phyloP scores from a whole-genome alignment of 2,113 vertebrate species.

The Balaeniceps rex region DNA sequence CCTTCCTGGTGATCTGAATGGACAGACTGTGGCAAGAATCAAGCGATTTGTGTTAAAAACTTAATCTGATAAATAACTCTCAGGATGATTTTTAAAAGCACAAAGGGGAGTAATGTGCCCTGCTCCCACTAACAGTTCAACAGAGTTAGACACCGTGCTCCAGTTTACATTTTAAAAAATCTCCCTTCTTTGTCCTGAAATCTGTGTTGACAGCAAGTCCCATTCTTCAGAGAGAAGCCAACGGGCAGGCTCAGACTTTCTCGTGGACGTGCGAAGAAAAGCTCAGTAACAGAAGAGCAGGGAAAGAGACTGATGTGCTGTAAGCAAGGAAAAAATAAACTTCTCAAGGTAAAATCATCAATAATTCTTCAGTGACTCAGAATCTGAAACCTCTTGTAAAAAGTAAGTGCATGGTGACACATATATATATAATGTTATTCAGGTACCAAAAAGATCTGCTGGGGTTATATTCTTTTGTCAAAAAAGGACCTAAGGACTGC shows the following conservation, averaged over 20 bases:
- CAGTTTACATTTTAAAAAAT: constrained; percentile 7
- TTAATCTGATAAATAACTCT: background rate
- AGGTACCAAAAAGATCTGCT: background rate
- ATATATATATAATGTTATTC: background rate
- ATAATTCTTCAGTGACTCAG: background rate
- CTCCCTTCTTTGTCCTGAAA: constrained; percentile 8
- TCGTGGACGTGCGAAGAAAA: background rate
- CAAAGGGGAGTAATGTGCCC: background rate
- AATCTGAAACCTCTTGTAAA: background rate
- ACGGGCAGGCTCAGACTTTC: background rate
- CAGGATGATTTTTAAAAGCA: background rate
- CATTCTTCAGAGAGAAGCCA: background rate
- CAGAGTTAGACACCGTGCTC: background rate
- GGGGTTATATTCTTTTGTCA: background rate
- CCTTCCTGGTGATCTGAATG: background rate
- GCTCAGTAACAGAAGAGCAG: background rate
- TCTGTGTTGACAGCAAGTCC: constrained; percentile 7
- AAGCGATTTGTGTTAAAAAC: background rate
- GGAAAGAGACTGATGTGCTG: background rate
- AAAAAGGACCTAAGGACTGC: background rate
- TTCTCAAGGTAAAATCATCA: background rate
- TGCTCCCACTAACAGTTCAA: background rate
- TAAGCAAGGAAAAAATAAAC: background rate
- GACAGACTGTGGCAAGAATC: background rate
- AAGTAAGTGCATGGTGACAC: background rate